Evolutionary conservation across 2,888 invertebrate species (phyloP).

Genomic region (Serripes groenlandicus): DNA sequence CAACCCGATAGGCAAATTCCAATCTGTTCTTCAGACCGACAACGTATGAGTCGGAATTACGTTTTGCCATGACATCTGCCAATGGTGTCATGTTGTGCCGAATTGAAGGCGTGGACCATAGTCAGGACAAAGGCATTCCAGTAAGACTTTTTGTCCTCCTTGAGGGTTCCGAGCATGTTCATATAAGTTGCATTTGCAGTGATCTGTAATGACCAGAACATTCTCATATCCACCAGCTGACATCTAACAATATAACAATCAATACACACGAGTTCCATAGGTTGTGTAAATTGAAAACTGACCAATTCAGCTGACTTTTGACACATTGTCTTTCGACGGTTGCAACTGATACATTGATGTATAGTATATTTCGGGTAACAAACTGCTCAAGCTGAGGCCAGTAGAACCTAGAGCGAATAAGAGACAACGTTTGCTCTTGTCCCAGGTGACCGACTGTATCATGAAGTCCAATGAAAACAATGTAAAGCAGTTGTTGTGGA

Average conservation of each 20-base stretch:
- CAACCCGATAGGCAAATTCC: no score
- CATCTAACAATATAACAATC: no score
- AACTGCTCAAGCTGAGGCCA: constrained; percentile 31
- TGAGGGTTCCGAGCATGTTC: constrained; percentile 3
- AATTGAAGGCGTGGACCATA: no score
- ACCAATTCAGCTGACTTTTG: not conserved
- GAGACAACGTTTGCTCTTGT: constrained; percentile 32
- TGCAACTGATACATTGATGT: constrained; percentile 17
- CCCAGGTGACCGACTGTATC: constrained; percentile 21
- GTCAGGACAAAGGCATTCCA: no score
- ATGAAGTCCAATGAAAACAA: constrained; percentile 21
- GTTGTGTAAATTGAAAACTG: no score
- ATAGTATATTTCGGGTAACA: not conserved
- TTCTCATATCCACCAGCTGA: not conserved
- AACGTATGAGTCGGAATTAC: no score
- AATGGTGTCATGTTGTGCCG: no score
- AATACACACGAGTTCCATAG: no score
- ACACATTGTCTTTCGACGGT: not conserved
- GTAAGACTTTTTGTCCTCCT: no score
- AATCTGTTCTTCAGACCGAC: no score
- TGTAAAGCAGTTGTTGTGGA: not conserved
- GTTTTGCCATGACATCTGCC: no score
- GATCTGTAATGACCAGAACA: not conserved
- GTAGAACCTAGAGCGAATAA: constrained; percentile 20
- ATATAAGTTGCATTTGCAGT: not conserved